Base-by-base conservation (phyloP, 1,140 invertebrate species). In the Musca domestica region DNA sequence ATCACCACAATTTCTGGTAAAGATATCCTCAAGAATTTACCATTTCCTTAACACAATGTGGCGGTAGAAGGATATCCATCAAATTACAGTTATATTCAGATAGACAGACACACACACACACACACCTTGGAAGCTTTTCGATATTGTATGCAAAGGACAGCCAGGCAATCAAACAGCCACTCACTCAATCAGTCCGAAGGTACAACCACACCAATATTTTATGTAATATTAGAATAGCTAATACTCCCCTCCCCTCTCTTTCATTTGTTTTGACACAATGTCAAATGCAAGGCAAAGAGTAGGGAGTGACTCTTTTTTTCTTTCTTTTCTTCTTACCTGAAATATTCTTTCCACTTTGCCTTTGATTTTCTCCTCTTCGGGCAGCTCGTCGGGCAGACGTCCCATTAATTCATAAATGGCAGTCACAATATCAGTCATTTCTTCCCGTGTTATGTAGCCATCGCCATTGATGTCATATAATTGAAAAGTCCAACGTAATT, bases 381-480 rank as follows among this genome's bases (percentile, higher is more conserved):
- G 84, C 74, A 85, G 86, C 10, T 91, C 90, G 74, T 93, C 91
- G 1, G 91, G 86, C 71, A 92, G 87, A 78, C 91, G 91, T 30
- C 92, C 93, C 90, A 95, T 93, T 68, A 98, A 89, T 76, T 96
- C 94, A 81, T 98, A 96, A 67, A 98, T 91, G 27, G 95, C 93
- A 20, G 89, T 90, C n/a, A 98, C 94, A 75, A 98, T 95, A 81
- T 96, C 93, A 54, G 92, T 92, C 92, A 98, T 95, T 85, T 98
- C 95, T 69, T 96, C 92, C 74, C 91, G 89, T 51, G 95, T 97
- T 73, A 98, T 95, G 78, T 88, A 93, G 15, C 96, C 96, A 81
- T 98, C 95, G 41, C 94, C 93, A 81, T 98, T 96, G 70, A 97
- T 94, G 81, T 98, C 95, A 82, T 98, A 98, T 25, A 98, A 84